phyloP scores from a whole-genome alignment of 2,888 invertebrate genomes.

The Mythimna lalbum region DNA sequence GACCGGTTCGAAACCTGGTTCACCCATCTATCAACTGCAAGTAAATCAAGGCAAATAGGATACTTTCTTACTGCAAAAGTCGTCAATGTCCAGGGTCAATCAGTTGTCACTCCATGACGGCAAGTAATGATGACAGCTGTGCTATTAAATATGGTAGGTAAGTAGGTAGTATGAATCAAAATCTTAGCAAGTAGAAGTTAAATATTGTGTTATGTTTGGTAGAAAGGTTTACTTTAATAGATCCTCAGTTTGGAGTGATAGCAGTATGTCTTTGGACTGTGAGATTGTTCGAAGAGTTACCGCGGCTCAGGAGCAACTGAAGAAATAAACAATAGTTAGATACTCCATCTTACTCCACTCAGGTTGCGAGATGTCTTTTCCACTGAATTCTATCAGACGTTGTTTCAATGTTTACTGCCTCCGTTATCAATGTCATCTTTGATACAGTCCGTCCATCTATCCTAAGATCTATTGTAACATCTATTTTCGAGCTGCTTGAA shows the following conservation, averaged over 20 bases:
- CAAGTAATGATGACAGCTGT: neutral
- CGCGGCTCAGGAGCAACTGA: too few species aligned
- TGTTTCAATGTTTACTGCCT: neutral
- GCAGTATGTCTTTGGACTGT: neutral
- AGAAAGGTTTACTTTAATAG: neutral
- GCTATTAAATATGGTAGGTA: constrained; percentile 7
- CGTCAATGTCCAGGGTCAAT: constrained; percentile 1
- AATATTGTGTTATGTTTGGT: neutral
- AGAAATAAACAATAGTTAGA: too few species aligned
- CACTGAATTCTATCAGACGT: neutral
- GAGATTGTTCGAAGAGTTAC: too few species aligned
- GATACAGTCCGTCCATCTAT: neutral
- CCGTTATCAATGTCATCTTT: neutral
- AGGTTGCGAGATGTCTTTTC: too few species aligned
- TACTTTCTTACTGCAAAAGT: constrained; percentile 1
- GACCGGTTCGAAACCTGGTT: neutral
- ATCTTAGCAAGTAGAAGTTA: constrained; percentile 1
- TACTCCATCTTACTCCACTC: too few species aligned
- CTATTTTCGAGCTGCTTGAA: too few species aligned
- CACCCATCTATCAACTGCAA: constrained; percentile 4
- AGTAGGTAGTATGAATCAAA: constrained; percentile 11
- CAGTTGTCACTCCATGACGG: constrained; percentile 39
- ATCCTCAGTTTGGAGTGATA: neutral
- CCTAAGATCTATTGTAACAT: neutral
- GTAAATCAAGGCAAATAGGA: neutral